Evolutionary conservation across 2,797 vertebrate genomes (phyloP), one percentile per base, ranked within the genome.

Genomic region (Dipus sagitta): DNA sequence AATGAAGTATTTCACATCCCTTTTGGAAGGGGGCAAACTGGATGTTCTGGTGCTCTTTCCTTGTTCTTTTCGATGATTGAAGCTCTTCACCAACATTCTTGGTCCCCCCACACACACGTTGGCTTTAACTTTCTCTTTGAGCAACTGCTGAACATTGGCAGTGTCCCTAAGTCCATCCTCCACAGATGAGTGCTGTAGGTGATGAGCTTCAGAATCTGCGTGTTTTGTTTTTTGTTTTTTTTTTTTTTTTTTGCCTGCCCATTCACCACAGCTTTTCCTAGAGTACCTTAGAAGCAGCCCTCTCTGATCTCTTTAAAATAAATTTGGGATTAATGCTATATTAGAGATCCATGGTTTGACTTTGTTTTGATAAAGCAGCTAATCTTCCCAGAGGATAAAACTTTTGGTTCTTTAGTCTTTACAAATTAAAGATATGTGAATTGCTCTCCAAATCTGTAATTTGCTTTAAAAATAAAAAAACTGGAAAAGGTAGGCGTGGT

Each of bases 351-450:
- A 9, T 87, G 24, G 4, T 76, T 32, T 89, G 6, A 58, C 30
- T 93, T 96, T 91, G 15, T 60, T 86, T 70, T 89, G 28, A 83
- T 86, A 88, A 93, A 81, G 26, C 54, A 88, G 74, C 70, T 90
- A 26, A 72, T 77, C 30, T 95, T 94, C 76, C 86, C 47, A 70
- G 24, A 74, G 83, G 8, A 74, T 42, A 70, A 64, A 52, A 92
- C 86, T 71, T 88, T 91, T 52, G 58, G 7, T 90, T 30, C 54
- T 30, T 62, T 86, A 24, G 38, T 83, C 18, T 82, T 94, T 84
- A 90, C 88, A 96, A 78, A 28, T 52, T 72, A 94, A 82, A 82
- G 28, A 24, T 68, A 30, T 93, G 87, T 91, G 75, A 94, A 77
- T 75, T 76, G 14, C 26, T 83, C 68, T 88, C 42, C 10, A 93